A percentile compares a stretch with the other conserved stretches of the same genome.
phyloP scores from a whole-genome alignment of 2,113 vertebrate species.

The Philantomba maxwellii region DNA sequence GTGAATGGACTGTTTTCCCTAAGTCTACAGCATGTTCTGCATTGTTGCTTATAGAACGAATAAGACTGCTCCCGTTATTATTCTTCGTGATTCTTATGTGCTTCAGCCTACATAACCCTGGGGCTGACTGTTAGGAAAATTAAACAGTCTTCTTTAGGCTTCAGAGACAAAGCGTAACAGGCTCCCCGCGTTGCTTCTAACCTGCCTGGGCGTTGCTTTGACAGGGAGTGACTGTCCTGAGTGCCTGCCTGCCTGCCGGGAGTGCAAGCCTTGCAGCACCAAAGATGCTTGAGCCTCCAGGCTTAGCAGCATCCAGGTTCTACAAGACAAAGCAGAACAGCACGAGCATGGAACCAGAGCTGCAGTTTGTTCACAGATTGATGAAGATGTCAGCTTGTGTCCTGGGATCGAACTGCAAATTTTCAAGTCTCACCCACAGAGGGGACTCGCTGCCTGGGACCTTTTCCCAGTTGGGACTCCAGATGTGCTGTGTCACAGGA shows the following conservation, averaged over 20 bases:
- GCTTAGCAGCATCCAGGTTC: background rate
- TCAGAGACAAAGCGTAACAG: background rate
- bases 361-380: background rate
- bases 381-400: background rate
- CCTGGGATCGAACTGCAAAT: background rate
- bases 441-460: accelerated
- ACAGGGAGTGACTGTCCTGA: background rate
- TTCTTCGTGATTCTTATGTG: background rate
- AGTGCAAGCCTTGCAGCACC: background rate
- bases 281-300: background rate
- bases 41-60: accelerated
- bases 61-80: background rate
- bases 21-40: background rate
- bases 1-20: background rate
- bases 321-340: background rate
- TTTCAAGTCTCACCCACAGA: background rate
- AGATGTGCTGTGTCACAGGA: background rate
- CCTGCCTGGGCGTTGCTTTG: background rate
- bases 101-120: background rate
- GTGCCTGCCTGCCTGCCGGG: background rate
- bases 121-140: background rate
- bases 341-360: background rate
- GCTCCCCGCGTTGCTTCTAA: accelerated
- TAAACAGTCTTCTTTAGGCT: background rate
- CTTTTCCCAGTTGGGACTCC: background rate